These are phyloP conservation scores for Hypanus sabinus DNA, from an alignment of 2,113 vertebrate genomes.

Conservation along the genomic window DNA sequence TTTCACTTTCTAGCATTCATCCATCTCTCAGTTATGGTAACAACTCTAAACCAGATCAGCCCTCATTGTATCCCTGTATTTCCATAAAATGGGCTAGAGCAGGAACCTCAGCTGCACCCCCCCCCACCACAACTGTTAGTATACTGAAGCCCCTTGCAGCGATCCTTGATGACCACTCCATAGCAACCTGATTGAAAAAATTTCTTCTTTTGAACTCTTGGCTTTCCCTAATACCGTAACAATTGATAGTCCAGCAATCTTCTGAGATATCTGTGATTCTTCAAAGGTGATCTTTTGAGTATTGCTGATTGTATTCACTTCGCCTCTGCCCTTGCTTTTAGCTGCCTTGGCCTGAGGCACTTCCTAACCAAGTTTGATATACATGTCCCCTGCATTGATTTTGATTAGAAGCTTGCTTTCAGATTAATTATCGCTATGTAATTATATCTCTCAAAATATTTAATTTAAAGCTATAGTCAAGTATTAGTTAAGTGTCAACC, in stretches of 20 bases:
- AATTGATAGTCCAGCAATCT: too few relatives aligned
- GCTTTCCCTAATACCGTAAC: too few relatives aligned
- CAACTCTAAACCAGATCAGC: background rate
- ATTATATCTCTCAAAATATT: constrained; percentile 1
- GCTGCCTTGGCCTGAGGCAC: too few relatives aligned
- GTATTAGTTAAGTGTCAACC: background rate
- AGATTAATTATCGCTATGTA: constrained; percentile 7
- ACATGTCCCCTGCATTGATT: background rate
- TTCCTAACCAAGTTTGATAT: background rate
- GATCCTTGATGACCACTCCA: background rate
- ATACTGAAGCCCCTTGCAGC: background rate
- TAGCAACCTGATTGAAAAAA: too few relatives aligned
- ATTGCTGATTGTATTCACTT: too few relatives aligned
- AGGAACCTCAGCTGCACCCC: background rate
- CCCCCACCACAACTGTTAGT: background rate
- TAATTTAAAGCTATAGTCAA: background rate
- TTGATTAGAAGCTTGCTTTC: background rate
- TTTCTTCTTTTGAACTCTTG: too few relatives aligned
- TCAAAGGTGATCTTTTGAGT: too few relatives aligned
- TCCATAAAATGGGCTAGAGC: background rate
- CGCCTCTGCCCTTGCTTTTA: too few relatives aligned
- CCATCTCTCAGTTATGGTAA: background rate
- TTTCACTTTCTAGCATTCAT: background rate
- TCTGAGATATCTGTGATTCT: too few relatives aligned
- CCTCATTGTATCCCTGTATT: background rate